Conservation (phyloP, 2,888 invertebrate genomes). For the Ischnura elegans region DNA sequence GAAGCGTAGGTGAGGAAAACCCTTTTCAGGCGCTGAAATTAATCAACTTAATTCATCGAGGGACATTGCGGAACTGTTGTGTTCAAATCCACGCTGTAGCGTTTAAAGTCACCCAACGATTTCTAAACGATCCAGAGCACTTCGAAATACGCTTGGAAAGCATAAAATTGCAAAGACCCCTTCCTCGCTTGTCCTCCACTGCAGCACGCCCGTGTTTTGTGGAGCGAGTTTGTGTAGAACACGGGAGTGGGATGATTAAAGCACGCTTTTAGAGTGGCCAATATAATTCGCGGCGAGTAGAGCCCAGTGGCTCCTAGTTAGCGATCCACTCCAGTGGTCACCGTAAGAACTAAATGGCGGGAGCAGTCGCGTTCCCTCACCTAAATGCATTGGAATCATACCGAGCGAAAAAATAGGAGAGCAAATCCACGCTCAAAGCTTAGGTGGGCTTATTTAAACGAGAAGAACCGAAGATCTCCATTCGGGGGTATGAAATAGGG, state of each 20-base stretch:
- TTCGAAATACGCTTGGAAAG: background rate
- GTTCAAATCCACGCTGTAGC: background rate
- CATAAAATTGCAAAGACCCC: background rate
- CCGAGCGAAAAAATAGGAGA: background rate
- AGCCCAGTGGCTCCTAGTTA: background rate
- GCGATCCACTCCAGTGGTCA: background rate
- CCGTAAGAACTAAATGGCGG: background rate
- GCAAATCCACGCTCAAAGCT: background rate
- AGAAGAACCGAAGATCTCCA: background rate
- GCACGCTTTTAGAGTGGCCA: background rate
- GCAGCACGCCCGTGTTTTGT: no score
- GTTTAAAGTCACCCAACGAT: background rate
- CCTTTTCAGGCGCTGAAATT: background rate
- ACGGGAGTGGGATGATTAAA: background rate
- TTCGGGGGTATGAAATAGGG: background rate
- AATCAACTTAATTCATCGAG: background rate
- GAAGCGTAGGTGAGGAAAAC: no score
- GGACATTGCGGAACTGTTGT: background rate
- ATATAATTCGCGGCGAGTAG: background rate
- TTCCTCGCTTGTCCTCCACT: no score
- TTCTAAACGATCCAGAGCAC: background rate
- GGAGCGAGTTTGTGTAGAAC: background rate
- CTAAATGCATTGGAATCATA: constrained; percentile 25
- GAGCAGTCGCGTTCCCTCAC: background rate
- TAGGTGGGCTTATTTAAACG: background rate